Evolutionary conservation across 2,888 invertebrate genomes (phyloP), one percentile per base, ranked within the genome.

Genomic region (Dastarcus helophoroides): DNA sequence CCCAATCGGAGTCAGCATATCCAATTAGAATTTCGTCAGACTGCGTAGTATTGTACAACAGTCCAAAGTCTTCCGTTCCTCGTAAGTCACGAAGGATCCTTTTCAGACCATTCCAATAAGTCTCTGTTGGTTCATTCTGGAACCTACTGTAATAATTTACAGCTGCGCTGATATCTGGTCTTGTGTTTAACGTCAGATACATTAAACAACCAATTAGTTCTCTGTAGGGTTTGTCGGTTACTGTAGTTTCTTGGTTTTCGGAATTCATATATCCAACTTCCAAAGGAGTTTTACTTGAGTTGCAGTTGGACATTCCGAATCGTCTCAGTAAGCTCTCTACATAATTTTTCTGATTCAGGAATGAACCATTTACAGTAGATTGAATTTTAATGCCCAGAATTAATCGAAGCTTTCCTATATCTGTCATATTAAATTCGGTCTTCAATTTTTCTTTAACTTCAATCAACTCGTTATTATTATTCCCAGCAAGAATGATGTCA

Each of bases 351-450:
- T 53, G 49, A 37, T 34, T 42, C 9, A 51, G 26, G 32, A 32
- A 32, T 3, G 50, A 15, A 24, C 33, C 37, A 16, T 43, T 27
- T 13, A 36, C 11, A n/a, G 19, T 40, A 26, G 37, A 32, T 13
- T 29, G 26, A 21, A 51, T 42, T 13, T 41, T 42, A 7, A 50
- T 48, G 26, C 49, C 49, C 1, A 51, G 37, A 29, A 48, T 50
- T 3, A 29, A 37, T 15, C 39, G 29, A 5, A 39, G 34, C 23
- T 40, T 33, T n/a, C 49, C 48, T 14, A 49, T 16, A 29, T 50
- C 48, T 37, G 43, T 47, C 37, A 50, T 48, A 16, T 35, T 25
- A 29, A 51, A 53, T 31, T 36, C 39, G 6, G 29, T 27, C 26
- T 33, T 40, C 31, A 51, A 34, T 19, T 22, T 26, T 4, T 11